Evolutionary conservation across 2,888 invertebrate species (phyloP).

Genomic region (Hypselothyrea guttata): DNA sequence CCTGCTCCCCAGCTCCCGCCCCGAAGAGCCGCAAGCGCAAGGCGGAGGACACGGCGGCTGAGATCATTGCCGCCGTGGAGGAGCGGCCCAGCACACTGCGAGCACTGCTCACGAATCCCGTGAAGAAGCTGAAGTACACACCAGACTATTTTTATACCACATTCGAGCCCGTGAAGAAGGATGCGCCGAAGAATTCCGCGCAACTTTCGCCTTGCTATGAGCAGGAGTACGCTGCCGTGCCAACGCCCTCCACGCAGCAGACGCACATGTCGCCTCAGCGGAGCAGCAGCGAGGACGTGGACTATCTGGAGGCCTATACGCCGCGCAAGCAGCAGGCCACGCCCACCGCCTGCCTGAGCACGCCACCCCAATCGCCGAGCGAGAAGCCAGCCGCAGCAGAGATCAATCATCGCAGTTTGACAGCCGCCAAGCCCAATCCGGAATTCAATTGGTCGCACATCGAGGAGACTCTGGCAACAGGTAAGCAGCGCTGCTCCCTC

Average conservation of each 20-base stretch:
- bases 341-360: constrained; percentile 71
- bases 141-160: constrained; percentile 80
- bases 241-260: constrained; percentile 66
- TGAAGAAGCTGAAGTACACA: constrained; percentile 80
- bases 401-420: constrained; percentile 81
- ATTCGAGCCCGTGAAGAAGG: constrained; percentile 66
- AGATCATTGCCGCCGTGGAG: constrained; percentile 53
- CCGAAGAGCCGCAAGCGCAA: constrained; percentile 56
- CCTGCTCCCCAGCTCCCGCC: constrained; percentile 6
- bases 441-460: constrained; percentile 81
- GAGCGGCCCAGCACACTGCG: constrained; percentile 83
- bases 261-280: constrained; percentile 76
- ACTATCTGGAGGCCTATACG: constrained; percentile 78
- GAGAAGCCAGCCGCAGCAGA: constrained; percentile 70
- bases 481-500: constrained; percentile 61
- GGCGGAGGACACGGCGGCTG: constrained; percentile 53
- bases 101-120: constrained; percentile 84
- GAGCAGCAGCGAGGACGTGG: constrained; percentile 73
- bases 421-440: constrained; percentile 60
- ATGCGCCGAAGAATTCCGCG: constrained; percentile 47
- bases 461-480: constrained; percentile 78
- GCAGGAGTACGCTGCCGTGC: constrained; percentile 58
- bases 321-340: constrained; percentile 64
- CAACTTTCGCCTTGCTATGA: constrained; percentile 69
- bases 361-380: constrained; percentile 81